These are phyloP conservation scores for Macrotis lagotis DNA, from an alignment of 2,113 vertebrate species.

Conservation along the genomic window DNA sequence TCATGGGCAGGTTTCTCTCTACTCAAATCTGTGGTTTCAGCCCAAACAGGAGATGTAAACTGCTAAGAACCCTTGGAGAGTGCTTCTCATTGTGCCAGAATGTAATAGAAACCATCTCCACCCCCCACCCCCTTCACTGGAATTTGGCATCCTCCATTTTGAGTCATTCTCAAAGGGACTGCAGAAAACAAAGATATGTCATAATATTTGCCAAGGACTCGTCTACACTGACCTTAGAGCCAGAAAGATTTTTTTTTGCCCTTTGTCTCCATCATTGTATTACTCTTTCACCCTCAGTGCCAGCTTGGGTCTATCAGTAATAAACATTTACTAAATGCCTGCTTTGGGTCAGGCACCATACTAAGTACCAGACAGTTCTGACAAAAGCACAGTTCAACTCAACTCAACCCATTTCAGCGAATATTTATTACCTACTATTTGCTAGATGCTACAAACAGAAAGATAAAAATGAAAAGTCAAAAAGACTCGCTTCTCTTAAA, in stretches of 20 bases:
- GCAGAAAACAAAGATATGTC: slow-evolving; percentile 64
- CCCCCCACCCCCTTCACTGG: not conserved
- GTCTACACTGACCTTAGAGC: not conserved
- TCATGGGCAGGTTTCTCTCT: slow-evolving; percentile 60
- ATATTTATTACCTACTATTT: not conserved
- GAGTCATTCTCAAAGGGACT: slow-evolving; percentile 73
- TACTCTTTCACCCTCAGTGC: not conserved
- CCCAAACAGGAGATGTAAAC: slow-evolving; percentile 42
- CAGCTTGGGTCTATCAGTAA: not conserved
- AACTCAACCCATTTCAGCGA: not conserved
- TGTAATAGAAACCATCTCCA: not conserved
- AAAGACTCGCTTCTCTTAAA: not conserved
- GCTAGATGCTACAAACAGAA: not conserved
- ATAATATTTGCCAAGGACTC: slow-evolving; percentile 76
- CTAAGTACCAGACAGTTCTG: not conserved
- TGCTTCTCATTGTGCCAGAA: not conserved
- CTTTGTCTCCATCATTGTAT: not conserved
- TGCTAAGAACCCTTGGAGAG: not conserved
- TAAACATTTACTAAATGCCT: not conserved
- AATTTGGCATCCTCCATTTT: slow-evolving; percentile 29
- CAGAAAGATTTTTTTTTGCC: not conserved
- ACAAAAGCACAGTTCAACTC: not conserved
- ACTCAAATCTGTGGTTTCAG: slow-evolving; percentile 75
- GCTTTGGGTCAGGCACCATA: not conserved
- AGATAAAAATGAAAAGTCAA: not conserved